These are phyloP conservation scores for Pseudopleuronectes americanus DNA, from an alignment of 2,797 vertebrate species.

Conservation along the genomic window DNA sequence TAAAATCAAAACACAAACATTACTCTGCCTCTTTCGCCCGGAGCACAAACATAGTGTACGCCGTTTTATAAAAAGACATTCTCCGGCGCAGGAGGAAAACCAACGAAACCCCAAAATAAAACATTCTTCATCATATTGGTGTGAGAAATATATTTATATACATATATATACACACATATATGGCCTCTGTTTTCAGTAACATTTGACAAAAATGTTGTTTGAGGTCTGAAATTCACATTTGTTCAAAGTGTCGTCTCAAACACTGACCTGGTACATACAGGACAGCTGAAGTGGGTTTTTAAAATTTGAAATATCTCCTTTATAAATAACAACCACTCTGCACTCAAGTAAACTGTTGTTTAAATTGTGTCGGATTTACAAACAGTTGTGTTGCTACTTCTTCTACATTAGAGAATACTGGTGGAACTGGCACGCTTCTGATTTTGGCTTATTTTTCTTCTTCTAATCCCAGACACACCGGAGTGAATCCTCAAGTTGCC, in stretches of 20 bases:
- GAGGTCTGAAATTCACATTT: constrained; percentile 64
- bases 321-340: constrained; percentile 58
- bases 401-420: constrained; percentile 49
- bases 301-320: constrained; percentile 34
- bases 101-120: neutral
- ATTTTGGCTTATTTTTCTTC: constrained; percentile 59
- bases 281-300: constrained; percentile 36
- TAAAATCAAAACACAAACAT: constrained; percentile 50
- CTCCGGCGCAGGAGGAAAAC: constrained; percentile 18
- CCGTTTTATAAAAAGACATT: constrained; percentile 48
- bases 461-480: constrained; percentile 60
- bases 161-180: constrained; percentile 46
- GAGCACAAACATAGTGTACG: constrained; percentile 43
- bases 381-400: constrained; percentile 60
- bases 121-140: constrained; percentile 52
- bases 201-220: constrained; percentile 50
- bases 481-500: constrained; percentile 70
- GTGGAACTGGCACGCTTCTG: constrained; percentile 67
- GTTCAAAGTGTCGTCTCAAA: constrained; percentile 43
- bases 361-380: constrained; percentile 55
- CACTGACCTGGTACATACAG: constrained; percentile 35
- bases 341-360: constrained; percentile 55
- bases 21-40: constrained; percentile 27
- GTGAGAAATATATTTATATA: constrained; percentile 39
- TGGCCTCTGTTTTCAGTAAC: constrained; percentile 57